Base-by-base conservation (phyloP, 2,888 invertebrate genomes). In the Zootermopsis nevadensis region DNA sequence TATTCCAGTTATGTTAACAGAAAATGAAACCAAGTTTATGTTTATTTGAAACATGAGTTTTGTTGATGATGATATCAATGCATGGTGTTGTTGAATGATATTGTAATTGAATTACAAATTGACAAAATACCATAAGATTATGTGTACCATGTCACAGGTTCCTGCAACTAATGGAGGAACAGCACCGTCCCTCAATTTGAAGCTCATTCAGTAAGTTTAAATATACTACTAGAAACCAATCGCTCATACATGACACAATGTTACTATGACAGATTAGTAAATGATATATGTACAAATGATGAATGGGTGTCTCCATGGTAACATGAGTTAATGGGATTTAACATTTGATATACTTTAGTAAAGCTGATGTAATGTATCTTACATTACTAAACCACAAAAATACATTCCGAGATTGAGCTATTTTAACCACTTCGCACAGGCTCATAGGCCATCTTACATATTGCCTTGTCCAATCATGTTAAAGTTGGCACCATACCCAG, bases 391-490 rank as follows among this genome's bases (percentile, higher is more conserved):
- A 82, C 76, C 55, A 82, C 76, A 76, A 69, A 60, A 72, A 55
- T 48, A 48, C 74, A 74, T 67, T 80, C 80, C 80, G 38, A 38
- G 67, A 67, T 80, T 80, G 80, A 80, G 80, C 80, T 80, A 80
- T 33, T 60, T 66, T 80, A 80, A 74, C 74, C 74, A 74, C 38
- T 27, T 74, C 74, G 38, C 74, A 74, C 38, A 38, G 42, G 31
- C 74, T 74, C 10, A 42, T 74, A 74, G 74, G 74, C 31, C 74
- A 60, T 60, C 8, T 60, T 74, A 15, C 22, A 35, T 74, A 74
- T 74, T 74, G 74, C 74, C 74, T 42, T 74, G 38, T 74, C 74
- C 74, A 74, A 38, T 38, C 24, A 12, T 4, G 7, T 60, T 27
- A 33, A 8, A 74, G 31, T 35, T 38, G n/a, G 38, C 42, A 74